Conservation (phyloP, 1,140 invertebrate genomes). For the Drosophila tani region DNA sequence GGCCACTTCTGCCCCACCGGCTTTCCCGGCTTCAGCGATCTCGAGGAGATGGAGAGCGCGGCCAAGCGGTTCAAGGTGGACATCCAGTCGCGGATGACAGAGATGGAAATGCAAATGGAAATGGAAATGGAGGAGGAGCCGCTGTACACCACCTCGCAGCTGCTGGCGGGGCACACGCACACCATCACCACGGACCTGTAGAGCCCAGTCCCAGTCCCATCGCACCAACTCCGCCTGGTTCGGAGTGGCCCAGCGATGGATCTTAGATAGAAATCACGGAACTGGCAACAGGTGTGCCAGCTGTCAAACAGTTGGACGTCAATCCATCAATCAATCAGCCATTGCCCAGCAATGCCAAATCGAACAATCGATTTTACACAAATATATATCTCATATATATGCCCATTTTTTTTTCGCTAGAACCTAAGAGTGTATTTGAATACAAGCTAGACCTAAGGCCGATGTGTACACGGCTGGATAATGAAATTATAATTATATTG, state of each 20-base stretch:
- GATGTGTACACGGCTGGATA: constrained; percentile 29
- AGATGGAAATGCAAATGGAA: not conserved
- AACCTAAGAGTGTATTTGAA: constrained; percentile 11
- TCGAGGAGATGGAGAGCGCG: constrained; percentile 76
- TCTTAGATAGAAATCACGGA: constrained; percentile 1
- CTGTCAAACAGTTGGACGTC: constrained; percentile 51
- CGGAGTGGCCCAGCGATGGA: constrained; percentile 38
- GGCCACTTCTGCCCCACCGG: constrained; percentile 72
- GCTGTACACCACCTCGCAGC: constrained; percentile 27
- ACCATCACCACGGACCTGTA: constrained; percentile 71
- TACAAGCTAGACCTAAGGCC: constrained; percentile 6
- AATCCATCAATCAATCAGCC: constrained; percentile 15
- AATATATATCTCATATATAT: not conserved
- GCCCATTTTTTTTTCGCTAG: constrained; percentile 14
- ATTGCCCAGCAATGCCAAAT: constrained; percentile 48
- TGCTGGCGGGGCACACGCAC: constrained; percentile 57
- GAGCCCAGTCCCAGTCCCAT: not conserved
- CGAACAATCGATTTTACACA: constrained; percentile 14
- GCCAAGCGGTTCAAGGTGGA: constrained; percentile 76
- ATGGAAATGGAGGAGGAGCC: constrained; percentile 1
- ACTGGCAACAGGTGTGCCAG: constrained; percentile 72
- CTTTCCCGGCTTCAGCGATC: constrained; percentile 73
- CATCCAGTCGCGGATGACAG: not conserved
- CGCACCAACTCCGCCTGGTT: constrained; percentile 49
- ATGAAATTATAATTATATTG: constrained; percentile 33